Evolutionary conservation across 2,797 vertebrate genomes (phyloP).

Genomic region (Tragopan temminckii): DNA sequence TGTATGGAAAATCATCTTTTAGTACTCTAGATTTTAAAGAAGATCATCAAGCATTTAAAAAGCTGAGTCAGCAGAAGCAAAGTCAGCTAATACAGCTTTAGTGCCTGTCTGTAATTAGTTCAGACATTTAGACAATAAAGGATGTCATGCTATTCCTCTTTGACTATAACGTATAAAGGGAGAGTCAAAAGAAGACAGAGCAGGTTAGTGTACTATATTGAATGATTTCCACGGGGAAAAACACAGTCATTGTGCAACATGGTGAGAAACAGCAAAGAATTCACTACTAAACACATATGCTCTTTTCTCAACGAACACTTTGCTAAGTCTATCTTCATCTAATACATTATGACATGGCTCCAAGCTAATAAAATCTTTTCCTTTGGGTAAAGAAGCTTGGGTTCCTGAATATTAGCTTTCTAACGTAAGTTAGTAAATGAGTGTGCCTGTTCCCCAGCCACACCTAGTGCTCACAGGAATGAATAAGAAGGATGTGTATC

Average conservation of each 20-base stretch:
- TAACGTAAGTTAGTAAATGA: background rate
- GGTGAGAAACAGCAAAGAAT: background rate
- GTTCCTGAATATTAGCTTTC: background rate
- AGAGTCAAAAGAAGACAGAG: conserved; percentile 38
- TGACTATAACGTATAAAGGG: background rate
- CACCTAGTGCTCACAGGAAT: background rate
- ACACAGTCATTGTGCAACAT: background rate
- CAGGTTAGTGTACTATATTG: background rate
- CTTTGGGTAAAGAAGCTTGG: background rate
- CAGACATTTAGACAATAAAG: conserved; percentile 25
- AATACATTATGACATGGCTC: background rate
- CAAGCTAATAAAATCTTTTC: background rate
- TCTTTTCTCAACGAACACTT: background rate
- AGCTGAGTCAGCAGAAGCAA: conserved; percentile 5
- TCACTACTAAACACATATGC: background rate
- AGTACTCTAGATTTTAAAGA: conserved; percentile 24
- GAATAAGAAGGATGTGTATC: background rate
- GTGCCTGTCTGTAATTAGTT: conserved; percentile 18
- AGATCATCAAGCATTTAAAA: conserved; percentile 5
- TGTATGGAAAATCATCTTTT: background rate
- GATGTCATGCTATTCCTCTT: conserved; percentile 15
- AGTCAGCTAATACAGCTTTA: conserved; percentile 3
- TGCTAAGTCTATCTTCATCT: background rate
- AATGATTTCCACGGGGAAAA: conserved; percentile 27
- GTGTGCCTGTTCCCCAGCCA: background rate